Conservation (phyloP, 2,113 vertebrate species). For the Pungitius pungitius region DNA sequence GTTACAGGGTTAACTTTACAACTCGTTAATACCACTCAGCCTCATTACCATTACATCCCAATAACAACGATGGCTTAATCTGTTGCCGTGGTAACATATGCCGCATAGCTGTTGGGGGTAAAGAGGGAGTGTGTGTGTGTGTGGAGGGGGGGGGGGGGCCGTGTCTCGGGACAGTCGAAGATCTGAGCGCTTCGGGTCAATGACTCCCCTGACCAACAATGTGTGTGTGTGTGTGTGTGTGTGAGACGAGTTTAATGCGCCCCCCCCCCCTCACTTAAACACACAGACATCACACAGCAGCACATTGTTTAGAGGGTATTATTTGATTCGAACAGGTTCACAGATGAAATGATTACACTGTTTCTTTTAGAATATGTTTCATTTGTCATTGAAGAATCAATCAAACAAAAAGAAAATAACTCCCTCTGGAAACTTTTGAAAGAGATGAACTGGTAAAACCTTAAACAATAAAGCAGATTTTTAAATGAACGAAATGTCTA, state of each 20-base stretch:
- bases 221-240: conserved; percentile 20
- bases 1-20: conserved; percentile 17
- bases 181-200: conserved; percentile 16
- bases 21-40: conserved; percentile 18
- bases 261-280: background rate
- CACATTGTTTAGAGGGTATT: background rate
- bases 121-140: background rate
- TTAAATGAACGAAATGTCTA: no score
- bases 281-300: background rate
- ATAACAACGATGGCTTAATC: conserved; percentile 36
- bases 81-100: conserved; percentile 52
- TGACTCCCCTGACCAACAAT: conserved; percentile 1
- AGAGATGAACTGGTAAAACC: no score
- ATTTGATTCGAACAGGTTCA: no score
- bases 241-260: background rate
- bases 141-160: background rate
- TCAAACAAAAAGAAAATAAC: background rate
- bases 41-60: conserved; percentile 26
- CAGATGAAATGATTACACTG: no score
- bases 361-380: no score
- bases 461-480: background rate
- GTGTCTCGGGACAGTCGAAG: background rate
- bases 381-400: background rate
- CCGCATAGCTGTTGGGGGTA: conserved; percentile 23
- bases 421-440: no score